Evolutionary conservation across 2,797 vertebrate genomes (phyloP).

Genomic region (Sylvia borin): DNA sequence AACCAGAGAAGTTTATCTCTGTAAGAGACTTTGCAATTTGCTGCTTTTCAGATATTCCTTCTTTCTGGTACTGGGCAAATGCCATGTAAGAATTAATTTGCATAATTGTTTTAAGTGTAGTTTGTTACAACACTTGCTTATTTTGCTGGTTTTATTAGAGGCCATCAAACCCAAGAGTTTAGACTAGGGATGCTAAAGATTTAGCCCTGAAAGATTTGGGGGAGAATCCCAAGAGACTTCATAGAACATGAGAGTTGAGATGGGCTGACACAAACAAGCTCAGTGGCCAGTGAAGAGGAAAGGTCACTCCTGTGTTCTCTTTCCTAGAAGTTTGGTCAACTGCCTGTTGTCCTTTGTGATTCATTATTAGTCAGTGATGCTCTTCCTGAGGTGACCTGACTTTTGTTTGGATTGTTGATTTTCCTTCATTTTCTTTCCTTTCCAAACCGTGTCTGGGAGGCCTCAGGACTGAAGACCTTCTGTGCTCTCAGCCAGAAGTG

Average conservation of each 20-base stretch:
- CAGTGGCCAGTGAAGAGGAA: neutral
- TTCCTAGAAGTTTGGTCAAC: neutral
- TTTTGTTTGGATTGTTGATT: neutral
- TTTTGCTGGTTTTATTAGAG: neutral
- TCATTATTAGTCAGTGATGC: neutral
- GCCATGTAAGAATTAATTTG: neutral
- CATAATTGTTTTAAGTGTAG: neutral
- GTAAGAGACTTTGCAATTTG: neutral
- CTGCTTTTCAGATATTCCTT: neutral
- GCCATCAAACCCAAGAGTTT: neutral
- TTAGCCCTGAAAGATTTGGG: neutral
- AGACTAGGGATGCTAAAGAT: neutral
- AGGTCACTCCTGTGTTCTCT: neutral
- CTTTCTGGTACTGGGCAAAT: neutral
- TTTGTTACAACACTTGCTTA: neutral
- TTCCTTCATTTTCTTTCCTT: neutral
- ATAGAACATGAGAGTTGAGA: neutral
- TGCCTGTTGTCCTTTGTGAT: neutral
- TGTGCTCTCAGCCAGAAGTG: neutral
- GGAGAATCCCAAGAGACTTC: neutral
- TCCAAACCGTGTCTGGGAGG: neutral
- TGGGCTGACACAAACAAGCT: neutral
- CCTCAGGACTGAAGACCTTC: neutral
- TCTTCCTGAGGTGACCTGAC: neutral
- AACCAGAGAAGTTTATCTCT: neutral